Evolutionary conservation across 2,888 invertebrate genomes (phyloP).

Genomic region (Ophion obscuratus): DNA sequence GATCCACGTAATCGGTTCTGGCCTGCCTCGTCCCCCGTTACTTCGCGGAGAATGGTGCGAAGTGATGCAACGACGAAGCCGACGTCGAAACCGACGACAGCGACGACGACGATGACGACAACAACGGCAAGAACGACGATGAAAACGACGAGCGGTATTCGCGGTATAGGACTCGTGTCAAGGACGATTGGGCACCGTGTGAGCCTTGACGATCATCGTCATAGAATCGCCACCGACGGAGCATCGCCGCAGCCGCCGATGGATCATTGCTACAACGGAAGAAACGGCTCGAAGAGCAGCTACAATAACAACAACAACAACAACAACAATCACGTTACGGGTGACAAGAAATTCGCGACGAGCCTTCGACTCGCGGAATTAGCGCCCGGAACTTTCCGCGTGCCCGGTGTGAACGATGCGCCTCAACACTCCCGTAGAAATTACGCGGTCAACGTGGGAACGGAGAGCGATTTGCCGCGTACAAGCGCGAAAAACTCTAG

Average conservation of each 20-base stretch:
- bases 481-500: neutral
- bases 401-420: conserved; percentile 74
- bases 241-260: neutral
- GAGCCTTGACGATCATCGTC: neutral
- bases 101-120: neutral
- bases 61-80: neutral
- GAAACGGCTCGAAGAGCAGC: conserved; percentile 47
- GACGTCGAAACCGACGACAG: neutral
- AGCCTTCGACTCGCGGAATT: neutral
- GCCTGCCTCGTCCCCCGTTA: conserved; percentile 75
- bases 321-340: conserved; percentile 13
- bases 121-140: neutral
- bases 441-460: conserved; percentile 66
- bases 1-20: conserved; percentile 79
- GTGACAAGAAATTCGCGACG: neutral
- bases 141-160: neutral
- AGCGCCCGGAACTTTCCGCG: conserved; percentile 69
- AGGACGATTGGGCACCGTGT: neutral
- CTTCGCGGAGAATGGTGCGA: conserved; percentile 58
- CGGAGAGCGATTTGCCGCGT: neutral
- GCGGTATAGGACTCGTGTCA: neutral
- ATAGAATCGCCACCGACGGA: neutral
- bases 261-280: neutral
- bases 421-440: conserved; percentile 70
- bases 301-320: conserved; percentile 61